Conservation (phyloP, 2,888 invertebrate species). For the Gastracanthus pulcherrimus region DNA sequence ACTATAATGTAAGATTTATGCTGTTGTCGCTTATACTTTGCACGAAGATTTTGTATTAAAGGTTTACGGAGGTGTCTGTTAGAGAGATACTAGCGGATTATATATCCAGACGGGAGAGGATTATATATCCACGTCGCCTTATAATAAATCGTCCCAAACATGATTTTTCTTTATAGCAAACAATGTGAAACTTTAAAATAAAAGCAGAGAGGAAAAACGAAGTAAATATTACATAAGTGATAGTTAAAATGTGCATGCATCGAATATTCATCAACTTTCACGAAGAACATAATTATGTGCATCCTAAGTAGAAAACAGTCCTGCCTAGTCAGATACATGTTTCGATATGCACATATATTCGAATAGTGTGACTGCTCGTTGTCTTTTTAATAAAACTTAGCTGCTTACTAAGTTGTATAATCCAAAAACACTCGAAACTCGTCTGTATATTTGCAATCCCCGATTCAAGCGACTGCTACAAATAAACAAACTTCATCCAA, state of each 20-base stretch:
- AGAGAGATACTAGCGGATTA: neutral
- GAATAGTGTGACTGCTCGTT: too few species aligned
- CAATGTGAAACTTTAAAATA: neutral
- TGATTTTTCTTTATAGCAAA: neutral
- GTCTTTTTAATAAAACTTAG: too few species aligned
- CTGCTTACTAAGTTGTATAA: too few species aligned
- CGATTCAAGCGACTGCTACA: too few species aligned
- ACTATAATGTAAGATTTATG: too few species aligned
- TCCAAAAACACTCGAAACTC: too few species aligned
- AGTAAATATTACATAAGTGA: too few species aligned
- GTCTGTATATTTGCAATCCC: too few species aligned
- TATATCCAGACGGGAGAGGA: neutral
- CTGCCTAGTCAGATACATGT: too few species aligned
- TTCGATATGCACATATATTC: too few species aligned
- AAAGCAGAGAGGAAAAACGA: neutral
- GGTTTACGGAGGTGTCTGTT: neutral
- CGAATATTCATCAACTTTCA: neutral
- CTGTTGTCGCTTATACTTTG: neutral
- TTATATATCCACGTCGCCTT: neutral
- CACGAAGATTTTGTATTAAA: neutral
- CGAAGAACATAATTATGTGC: neutral
- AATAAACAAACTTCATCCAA: too few species aligned
- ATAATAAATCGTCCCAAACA: neutral
- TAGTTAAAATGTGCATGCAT: neutral
- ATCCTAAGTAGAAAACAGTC: too few species aligned